Percentiles rank a stretch among this genome's conserved stretches.
These are phyloP conservation scores for Otis tarda DNA, from an alignment of 2,113 vertebrate genomes.

Conservation along the genomic window DNA sequence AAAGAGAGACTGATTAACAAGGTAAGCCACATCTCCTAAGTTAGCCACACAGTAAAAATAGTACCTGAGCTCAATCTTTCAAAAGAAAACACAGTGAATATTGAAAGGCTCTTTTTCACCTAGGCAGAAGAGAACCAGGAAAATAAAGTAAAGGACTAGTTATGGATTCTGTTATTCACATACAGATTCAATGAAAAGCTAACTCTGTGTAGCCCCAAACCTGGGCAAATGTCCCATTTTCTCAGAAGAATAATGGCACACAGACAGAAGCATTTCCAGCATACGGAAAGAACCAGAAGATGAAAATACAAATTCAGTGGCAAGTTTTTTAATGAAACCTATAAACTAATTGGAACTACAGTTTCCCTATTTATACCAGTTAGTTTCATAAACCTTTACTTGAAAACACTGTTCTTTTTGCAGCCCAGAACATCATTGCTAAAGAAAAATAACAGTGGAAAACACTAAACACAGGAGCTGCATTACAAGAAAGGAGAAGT, in stretches of 20 bases:
- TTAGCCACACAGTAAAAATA: neutral
- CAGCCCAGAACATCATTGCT: neutral
- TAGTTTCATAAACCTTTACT: neutral
- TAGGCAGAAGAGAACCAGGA: neutral
- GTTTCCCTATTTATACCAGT: neutral
- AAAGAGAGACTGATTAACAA: neutral
- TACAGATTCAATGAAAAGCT: neutral
- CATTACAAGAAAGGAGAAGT: neutral
- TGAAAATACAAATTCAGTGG: neutral
- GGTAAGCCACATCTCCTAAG: neutral
- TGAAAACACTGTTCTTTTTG: neutral
- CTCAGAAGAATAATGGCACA: neutral
- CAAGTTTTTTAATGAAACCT: neutral
- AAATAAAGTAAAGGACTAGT: neutral
- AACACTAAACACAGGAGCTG: neutral
- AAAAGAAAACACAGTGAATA: neutral
- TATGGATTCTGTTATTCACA: neutral
- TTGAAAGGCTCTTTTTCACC: neutral
- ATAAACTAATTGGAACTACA: neutral
- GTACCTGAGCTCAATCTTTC: neutral
- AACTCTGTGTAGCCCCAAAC: neutral
- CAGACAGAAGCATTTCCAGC: neutral
- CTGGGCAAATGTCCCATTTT: neutral
- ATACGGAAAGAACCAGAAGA: neutral
- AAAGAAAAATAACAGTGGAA: neutral